These are phyloP conservation scores for Toxostoma redivivum DNA, from an alignment of 2,113 vertebrate genomes.

Conservation along the genomic window DNA sequence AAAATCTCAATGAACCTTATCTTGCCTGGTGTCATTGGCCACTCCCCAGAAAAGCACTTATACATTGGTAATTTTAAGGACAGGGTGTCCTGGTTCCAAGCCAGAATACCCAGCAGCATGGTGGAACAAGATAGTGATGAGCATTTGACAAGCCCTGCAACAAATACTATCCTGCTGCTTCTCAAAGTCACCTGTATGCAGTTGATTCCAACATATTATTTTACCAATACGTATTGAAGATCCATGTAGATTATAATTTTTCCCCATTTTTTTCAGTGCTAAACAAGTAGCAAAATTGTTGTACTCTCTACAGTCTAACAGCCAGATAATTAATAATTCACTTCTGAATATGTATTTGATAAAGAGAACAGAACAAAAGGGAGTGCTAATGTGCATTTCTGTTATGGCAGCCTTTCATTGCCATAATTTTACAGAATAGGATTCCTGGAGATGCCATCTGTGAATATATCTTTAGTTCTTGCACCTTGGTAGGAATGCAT, in stretches of 20 bases:
- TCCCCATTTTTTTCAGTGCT: fast-evolving
- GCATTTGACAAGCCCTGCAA: neutral
- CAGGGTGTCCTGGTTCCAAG: neutral
- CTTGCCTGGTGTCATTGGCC: constrained; percentile 7
- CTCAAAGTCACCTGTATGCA: neutral
- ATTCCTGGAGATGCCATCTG: neutral
- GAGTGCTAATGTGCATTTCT: neutral
- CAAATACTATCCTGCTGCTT: neutral
- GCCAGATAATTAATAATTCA: neutral
- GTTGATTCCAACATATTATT: neutral
- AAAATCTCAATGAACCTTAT: neutral
- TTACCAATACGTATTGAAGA: neutral
- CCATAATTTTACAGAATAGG: neutral
- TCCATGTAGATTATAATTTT: neutral
- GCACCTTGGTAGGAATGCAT: neutral
- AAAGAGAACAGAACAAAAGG: neutral
- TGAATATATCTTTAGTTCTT: neutral
- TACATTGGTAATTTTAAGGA: neutral
- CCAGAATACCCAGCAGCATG: neutral
- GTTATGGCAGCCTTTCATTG: neutral
- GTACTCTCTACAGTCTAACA: neutral
- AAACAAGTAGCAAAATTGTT: neutral
- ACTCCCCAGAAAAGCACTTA: constrained; percentile 26
- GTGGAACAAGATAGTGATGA: neutral
- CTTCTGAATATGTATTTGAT: neutral